Evolutionary conservation across 2,113 vertebrate species (phyloP), one percentile per base, ranked within the genome.

Genomic region (Nothocercus julius): DNA sequence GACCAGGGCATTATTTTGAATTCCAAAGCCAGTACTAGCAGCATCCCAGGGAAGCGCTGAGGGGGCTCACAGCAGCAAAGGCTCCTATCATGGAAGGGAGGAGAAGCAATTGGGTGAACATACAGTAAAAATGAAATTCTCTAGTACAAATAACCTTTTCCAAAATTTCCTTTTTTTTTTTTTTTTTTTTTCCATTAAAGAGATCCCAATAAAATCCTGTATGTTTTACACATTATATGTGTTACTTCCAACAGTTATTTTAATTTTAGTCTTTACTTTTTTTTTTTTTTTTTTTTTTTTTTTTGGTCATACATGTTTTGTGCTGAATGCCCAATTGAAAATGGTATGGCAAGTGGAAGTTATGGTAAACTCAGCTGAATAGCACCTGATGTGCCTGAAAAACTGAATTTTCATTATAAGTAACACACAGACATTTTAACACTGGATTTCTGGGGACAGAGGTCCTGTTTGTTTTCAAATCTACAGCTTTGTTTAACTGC

Each of bases 41-140:
- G 15, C 14, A 28, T 19, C 1, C 1, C 0, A 54, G 34, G 45
- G 45, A 27, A 54, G 11, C 22, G 30, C 9, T 0, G 0, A 17
- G 5, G 17, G 25, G 22, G 5, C 25, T 24, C 27, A 34, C 27
- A 22, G 22, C 14, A 79, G 27, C 1, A 12, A 34, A 38, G 30
- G 40, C 36, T 92, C 82, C 66, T 21, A 14, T 19, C n/a, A 40
- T 7, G 16, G 54, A 25, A 66, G 11, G 54, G 15, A 80, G 28
- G 14, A 53, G 32, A 68, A 83, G 59, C 51, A 84, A 69, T 6
- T 2, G 1, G 13, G 19, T 61, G 36, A 66, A 18, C 8, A 42
- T 40, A 66, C 38, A 66, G 20, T 28, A 42, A 17, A 66, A 66
- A 66, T 27, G 11, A 66, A 42, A 40, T 40, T 28, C 13, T 42